Evolutionary conservation across 2,113 vertebrate genomes (phyloP).

Genomic region (Lampris megalopsis): DNA sequence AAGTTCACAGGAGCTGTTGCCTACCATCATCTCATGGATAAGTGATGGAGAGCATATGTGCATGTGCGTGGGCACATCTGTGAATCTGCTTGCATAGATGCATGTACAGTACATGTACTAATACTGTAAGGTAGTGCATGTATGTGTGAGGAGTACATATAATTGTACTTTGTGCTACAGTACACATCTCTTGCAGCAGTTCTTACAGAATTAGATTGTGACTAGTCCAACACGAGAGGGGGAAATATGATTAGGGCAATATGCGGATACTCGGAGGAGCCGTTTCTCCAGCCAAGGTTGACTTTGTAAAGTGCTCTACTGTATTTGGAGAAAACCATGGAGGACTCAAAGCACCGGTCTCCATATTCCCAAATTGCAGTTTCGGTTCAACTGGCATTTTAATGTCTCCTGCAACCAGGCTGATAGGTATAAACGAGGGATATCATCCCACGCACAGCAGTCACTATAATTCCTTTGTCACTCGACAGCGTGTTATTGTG

Average conservation of each 20-base stretch:
- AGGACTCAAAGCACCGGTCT: neutral
- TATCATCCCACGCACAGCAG: neutral
- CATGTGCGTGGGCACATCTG: neutral
- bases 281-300: neutral
- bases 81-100: neutral
- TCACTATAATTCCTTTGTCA: too few species aligned
- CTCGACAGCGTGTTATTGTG: neutral
- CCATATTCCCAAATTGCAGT: neutral
- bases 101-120: neutral
- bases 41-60: neutral
- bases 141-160: too few species aligned
- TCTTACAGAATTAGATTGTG: too few species aligned
- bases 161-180: too few species aligned
- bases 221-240: too few species aligned
- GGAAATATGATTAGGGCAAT: too few species aligned
- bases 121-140: too few species aligned
- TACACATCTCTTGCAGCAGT: too few species aligned
- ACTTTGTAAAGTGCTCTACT: neutral
- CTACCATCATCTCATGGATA: slow-evolving; percentile 26
- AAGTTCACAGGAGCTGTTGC: slow-evolving; percentile 17
- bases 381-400: slow-evolving; percentile 7
- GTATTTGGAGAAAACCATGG: neutral
- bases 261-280: neutral
- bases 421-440: neutral
- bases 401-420: neutral